Percentiles rank a stretch among this genome's conserved stretches.
These are phyloP conservation scores for Delichon dasypus DNA, from an alignment of 2,797 vertebrate species.

Conservation along the genomic window DNA sequence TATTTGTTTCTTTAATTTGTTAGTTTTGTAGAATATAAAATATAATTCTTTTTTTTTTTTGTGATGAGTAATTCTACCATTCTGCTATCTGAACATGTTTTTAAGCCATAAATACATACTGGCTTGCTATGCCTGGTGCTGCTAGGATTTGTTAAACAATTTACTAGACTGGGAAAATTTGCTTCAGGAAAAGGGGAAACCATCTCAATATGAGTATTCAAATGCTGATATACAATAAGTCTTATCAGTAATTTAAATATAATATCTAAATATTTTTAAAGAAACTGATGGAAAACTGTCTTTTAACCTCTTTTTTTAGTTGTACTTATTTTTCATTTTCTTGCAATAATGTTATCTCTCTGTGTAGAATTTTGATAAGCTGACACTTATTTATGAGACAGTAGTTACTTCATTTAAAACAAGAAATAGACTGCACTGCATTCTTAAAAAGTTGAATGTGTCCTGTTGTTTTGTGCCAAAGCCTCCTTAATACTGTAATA, in stretches of 20 bases:
- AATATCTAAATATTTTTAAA: background rate
- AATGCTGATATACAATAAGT: background rate
- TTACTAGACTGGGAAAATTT: background rate
- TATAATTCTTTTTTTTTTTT: background rate
- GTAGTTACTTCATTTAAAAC: background rate
- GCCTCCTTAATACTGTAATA: background rate
- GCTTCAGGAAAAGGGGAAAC: background rate
- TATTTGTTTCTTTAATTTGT: background rate
- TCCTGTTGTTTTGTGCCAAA: background rate
- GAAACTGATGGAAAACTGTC: background rate
- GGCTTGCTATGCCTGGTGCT: background rate
- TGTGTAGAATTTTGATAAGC: background rate
- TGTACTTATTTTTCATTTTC: constrained; percentile 31
- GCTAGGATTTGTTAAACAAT: background rate
- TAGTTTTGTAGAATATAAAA: background rate
- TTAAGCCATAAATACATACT: background rate
- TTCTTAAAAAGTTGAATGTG: background rate
- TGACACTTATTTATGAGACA: constrained; percentile 8
- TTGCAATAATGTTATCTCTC: constrained; percentile 22
- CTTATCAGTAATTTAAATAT: background rate
- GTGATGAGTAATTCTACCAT: background rate
- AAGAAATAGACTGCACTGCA: background rate
- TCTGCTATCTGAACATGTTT: background rate
- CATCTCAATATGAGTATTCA: background rate
- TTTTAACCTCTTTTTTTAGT: background rate